Evolutionary conservation across 2,797 vertebrate genomes (phyloP).

Genomic region (Kryptolebias ocellatus): DNA sequence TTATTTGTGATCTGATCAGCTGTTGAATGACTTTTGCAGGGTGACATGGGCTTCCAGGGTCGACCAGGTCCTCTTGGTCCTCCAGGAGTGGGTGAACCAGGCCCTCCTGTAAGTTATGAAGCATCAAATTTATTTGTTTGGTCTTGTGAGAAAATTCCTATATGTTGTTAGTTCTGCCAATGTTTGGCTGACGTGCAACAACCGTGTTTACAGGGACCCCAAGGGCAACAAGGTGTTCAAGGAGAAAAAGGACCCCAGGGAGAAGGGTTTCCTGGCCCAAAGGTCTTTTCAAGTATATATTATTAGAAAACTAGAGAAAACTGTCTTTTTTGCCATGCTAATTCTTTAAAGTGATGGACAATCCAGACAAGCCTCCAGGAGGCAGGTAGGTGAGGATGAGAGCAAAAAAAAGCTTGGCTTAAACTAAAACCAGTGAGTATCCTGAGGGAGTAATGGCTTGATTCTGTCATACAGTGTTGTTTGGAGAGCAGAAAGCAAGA

Average conservation of each 20-base stretch:
- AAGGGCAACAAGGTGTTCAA: conserved; percentile 89
- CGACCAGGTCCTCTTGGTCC: conserved; percentile 86
- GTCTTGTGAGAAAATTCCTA: not conserved
- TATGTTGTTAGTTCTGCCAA: not conserved
- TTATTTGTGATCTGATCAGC: not conserved
- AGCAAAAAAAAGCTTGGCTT: not conserved
- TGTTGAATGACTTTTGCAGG: conserved; percentile 73
- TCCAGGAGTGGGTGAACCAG: conserved; percentile 87
- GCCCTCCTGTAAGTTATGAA: conserved; percentile 82
- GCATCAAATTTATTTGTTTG: conserved; percentile 8
- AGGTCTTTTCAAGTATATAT: conserved; percentile 69
- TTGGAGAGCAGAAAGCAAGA: no score
- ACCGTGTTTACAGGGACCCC: conserved; percentile 85
- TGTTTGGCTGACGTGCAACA: conserved; percentile 2
- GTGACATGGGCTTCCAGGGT: conserved; percentile 87
- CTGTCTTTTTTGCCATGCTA: not conserved
- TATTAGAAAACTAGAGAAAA: not conserved
- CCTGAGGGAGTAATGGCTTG: no score
- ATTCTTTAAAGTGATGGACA: not conserved
- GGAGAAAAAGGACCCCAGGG: conserved; percentile 88
- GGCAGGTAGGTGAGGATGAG: not conserved
- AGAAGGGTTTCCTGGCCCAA: conserved; percentile 89
- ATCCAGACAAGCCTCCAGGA: no score
- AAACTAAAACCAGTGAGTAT: not conserved
- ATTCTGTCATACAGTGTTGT: no score